Conservation (phyloP, 2,888 invertebrate genomes). For the Drosophila putrida region DNA sequence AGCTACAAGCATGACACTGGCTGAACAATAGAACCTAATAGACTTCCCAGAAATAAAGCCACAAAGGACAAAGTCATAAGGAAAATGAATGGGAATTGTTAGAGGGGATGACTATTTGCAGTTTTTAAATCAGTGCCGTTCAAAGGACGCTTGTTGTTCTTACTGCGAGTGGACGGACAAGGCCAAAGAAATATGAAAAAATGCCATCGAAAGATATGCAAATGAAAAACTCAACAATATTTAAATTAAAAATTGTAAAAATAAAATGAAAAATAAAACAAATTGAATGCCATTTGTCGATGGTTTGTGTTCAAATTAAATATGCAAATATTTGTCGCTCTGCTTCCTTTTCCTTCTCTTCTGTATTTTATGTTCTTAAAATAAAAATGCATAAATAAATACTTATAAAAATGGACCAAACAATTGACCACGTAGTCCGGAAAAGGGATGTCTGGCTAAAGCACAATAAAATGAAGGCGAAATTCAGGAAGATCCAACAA, state of each 20-base stretch:
- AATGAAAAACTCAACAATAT: slow-evolving; percentile 50
- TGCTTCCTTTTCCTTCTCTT: background rate
- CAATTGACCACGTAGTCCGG: slow-evolving; percentile 21
- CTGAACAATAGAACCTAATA: slow-evolving; percentile 45
- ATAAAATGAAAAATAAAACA: slow-evolving; percentile 35
- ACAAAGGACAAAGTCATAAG: slow-evolving; percentile 22
- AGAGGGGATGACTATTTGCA: slow-evolving; percentile 43
- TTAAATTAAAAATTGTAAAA: slow-evolving; percentile 47
- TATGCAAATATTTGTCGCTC: slow-evolving; percentile 69
- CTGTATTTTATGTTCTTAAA: slow-evolving; percentile 20
- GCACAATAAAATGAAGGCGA: slow-evolving; percentile 13
- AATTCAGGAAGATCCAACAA: slow-evolving; percentile 29
- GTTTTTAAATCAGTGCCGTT: slow-evolving; percentile 50
- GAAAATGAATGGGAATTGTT: slow-evolving; percentile 10
- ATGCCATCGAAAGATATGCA: slow-evolving; percentile 26
- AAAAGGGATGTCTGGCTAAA: slow-evolving; percentile 39
- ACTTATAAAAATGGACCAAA: slow-evolving; percentile 29
- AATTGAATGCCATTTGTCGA: slow-evolving; percentile 61
- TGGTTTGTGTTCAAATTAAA: slow-evolving; percentile 60
- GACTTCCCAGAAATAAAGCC: slow-evolving; percentile 15
- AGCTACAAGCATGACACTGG: background rate
- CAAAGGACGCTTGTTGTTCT: slow-evolving; percentile 32
- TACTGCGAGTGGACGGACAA: slow-evolving; percentile 34
- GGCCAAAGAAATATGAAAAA: slow-evolving; percentile 40
- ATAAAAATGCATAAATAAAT: slow-evolving; percentile 61